Conservation (phyloP, 2,113 vertebrate species). For the Microtus richardsoni region DNA sequence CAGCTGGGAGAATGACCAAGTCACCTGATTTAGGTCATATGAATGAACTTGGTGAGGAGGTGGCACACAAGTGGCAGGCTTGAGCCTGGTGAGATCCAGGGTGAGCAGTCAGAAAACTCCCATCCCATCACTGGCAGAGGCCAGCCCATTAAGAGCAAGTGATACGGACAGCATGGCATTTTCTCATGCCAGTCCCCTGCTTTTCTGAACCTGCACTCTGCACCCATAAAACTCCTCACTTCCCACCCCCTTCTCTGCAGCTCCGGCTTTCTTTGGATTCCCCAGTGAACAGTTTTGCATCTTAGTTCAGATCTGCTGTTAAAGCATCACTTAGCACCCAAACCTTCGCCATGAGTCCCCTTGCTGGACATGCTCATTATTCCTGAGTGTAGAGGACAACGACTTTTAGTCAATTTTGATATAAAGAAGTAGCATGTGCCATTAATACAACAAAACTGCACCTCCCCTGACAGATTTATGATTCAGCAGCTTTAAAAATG, state of each 20-base stretch:
- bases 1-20: not conserved
- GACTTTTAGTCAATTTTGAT: not conserved
- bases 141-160: not conserved
- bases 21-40: not conserved
- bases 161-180: not conserved
- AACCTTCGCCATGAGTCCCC: too few relatives aligned
- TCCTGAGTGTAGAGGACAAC: not conserved
- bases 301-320: not conserved
- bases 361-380: not conserved
- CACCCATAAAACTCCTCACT: rapidly evolving
- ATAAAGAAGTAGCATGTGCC: not conserved
- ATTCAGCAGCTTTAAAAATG: not conserved
- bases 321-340: not conserved
- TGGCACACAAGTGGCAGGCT: not conserved
- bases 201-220: not conserved
- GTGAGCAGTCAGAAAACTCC: not conserved
- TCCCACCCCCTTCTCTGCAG: not conserved
- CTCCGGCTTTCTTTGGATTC: not conserved
- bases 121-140: not conserved
- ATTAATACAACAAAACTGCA: not conserved
- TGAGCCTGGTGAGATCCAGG: not conserved
- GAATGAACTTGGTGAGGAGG: not conserved
- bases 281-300: not conserved
- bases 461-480: not conserved
- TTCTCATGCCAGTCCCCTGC: not conserved